Conservation (phyloP, 2,888 invertebrate genomes). For the Campoletis raptor region DNA sequence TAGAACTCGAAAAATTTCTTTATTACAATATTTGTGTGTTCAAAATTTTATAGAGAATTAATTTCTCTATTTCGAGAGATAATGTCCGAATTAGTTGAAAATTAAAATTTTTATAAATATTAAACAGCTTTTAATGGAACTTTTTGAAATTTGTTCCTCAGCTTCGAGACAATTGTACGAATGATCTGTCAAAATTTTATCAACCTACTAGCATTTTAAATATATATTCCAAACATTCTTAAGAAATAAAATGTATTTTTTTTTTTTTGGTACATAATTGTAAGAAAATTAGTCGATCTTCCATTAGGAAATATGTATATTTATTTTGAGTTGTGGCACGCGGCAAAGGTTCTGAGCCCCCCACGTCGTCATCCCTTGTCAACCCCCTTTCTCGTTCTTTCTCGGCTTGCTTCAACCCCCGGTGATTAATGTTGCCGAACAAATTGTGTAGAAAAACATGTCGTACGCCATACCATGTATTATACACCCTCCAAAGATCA, state of each 20-base stretch:
- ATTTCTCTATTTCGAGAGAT: no score
- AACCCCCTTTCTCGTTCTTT: conserved; percentile 53
- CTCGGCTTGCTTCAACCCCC: conserved; percentile 67
- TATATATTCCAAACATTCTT: background rate
- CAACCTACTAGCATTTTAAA: no score
- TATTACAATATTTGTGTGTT: no score
- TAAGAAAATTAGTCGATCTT: conserved; percentile 4
- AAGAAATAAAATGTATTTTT: background rate
- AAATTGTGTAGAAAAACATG: conserved; percentile 86
- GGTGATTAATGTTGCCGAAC: conserved; percentile 86
- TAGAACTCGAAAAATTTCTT: no score
- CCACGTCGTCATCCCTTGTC: conserved; percentile 68
- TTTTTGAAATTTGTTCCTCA: no score
- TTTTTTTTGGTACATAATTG: background rate
- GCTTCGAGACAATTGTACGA: no score
- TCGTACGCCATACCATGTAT: conserved; percentile 77
- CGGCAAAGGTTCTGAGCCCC: conserved; percentile 64
- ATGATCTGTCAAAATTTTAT: no score
- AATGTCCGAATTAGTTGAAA: no score
- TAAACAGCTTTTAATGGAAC: no score
- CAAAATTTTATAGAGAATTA: no score
- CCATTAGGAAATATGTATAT: background rate
- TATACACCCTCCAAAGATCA: conserved; percentile 59
- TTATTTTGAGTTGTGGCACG: conserved; percentile 48
- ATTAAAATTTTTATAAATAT: no score